phyloP scores from a whole-genome alignment of 2,888 invertebrate species.

The Patella depressa region DNA sequence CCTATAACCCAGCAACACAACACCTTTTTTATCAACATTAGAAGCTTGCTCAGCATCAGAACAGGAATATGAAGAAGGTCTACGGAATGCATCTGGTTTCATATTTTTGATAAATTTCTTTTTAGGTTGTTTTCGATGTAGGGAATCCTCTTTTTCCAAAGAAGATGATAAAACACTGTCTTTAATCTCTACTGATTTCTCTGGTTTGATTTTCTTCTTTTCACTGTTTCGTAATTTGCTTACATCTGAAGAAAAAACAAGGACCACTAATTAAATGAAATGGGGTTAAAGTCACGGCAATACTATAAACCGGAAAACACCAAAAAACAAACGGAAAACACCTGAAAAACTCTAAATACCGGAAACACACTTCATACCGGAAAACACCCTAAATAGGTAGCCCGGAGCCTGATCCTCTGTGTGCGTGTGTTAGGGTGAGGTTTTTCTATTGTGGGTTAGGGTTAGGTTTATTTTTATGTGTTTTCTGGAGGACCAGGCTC shows the following conservation, averaged over 20 bases:
- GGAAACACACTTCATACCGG: too few species aligned
- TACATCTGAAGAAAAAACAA: neutral
- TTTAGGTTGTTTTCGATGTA: slow-evolving; percentile 25
- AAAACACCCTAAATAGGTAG: too few species aligned
- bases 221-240: slow-evolving; percentile 1
- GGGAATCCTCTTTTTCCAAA: slow-evolving; percentile 30
- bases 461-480: too few species aligned
- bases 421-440: too few species aligned
- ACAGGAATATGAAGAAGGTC: slow-evolving; percentile 65
- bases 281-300: too few species aligned
- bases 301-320: too few species aligned
- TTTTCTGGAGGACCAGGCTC: too few species aligned
- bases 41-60: slow-evolving; percentile 54
- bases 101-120: slow-evolving; percentile 67
- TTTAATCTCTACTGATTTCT: slow-evolving; percentile 16
- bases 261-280: too few species aligned
- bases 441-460: too few species aligned
- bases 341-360: too few species aligned
- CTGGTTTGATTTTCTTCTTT: slow-evolving; percentile 14
- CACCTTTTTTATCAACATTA: slow-evolving; percentile 42
- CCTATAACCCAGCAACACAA: slow-evolving; percentile 65
- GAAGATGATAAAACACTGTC: slow-evolving; percentile 25
- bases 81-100: slow-evolving; percentile 64
- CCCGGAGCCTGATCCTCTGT: too few species aligned
- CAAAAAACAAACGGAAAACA: too few species aligned